phyloP scores from a whole-genome alignment of 2,888 invertebrate species.

The Geotrupes spiniger region DNA sequence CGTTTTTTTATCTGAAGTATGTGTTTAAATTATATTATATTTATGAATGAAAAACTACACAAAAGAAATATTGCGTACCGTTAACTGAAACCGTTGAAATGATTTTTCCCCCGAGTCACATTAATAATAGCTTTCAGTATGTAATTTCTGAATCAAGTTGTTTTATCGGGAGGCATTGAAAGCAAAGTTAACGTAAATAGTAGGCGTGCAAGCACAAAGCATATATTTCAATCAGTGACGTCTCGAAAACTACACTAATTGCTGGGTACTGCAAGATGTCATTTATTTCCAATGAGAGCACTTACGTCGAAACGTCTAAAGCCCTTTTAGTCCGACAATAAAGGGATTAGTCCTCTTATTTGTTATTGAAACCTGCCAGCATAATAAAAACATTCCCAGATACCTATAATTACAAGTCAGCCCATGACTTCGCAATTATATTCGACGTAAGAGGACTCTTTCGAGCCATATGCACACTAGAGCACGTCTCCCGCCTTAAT shows the following conservation, averaged over 20 bases:
- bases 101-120: no score
- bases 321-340: slow-evolving; percentile 1
- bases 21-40: no score
- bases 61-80: no score
- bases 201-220: no score
- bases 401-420: slow-evolving; percentile 34
- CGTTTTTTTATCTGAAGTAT: no score
- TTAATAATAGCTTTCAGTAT: no score
- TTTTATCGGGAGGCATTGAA: no score
- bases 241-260: neutral
- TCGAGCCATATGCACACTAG: slow-evolving; percentile 37
- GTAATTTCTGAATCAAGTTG: no score
- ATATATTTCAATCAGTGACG: no score
- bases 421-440: slow-evolving; percentile 37
- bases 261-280: neutral
- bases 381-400: slow-evolving; percentile 32
- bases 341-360: slow-evolving; percentile 10
- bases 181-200: no score
- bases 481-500: slow-evolving; percentile 41
- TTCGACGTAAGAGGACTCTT: slow-evolving; percentile 31
- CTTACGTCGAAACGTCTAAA: neutral
- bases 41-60: no score
- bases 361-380: slow-evolving; percentile 12
- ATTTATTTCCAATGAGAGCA: slow-evolving; percentile 1
- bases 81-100: no score